Conservation (phyloP, 2,888 invertebrate genomes). For the Pyrgus malvae region DNA sequence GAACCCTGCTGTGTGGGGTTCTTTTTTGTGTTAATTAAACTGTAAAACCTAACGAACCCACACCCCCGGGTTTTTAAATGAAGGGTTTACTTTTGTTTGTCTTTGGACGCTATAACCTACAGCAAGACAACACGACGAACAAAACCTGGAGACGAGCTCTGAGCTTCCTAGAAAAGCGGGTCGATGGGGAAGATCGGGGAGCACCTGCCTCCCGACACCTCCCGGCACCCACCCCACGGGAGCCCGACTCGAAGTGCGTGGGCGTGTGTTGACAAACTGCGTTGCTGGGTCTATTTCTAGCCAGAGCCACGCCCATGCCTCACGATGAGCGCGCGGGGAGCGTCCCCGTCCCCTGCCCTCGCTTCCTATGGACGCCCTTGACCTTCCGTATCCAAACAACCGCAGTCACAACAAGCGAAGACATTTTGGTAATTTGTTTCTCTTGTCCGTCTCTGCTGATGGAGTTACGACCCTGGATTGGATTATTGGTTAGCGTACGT, state of each 20-base stretch:
- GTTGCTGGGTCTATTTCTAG: constrained; percentile 69
- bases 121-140: too few species aligned
- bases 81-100: too few species aligned
- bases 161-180: constrained; percentile 16
- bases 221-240: constrained; percentile 16
- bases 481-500: not conserved
- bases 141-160: too few species aligned
- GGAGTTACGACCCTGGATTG: not conserved
- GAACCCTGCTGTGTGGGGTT: too few species aligned
- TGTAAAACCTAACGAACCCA: too few species aligned
- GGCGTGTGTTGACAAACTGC: constrained; percentile 80
- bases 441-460: constrained; percentile 30
- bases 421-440: constrained; percentile 48
- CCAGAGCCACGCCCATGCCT: constrained; percentile 41
- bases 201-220: not conserved
- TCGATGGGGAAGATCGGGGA: not conserved
- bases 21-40: too few species aligned
- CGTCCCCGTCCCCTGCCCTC: constrained; percentile 36
- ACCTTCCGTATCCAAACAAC: constrained; percentile 79
- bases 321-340: constrained; percentile 20
- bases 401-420: constrained; percentile 70
- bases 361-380: constrained; percentile 59
- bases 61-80: too few species aligned
- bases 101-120: too few species aligned
- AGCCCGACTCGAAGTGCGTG: constrained; percentile 50